Evolutionary conservation across 2,888 invertebrate genomes (phyloP), one percentile per base, ranked within the genome.

Genomic region (Coecobrya sp.): DNA sequence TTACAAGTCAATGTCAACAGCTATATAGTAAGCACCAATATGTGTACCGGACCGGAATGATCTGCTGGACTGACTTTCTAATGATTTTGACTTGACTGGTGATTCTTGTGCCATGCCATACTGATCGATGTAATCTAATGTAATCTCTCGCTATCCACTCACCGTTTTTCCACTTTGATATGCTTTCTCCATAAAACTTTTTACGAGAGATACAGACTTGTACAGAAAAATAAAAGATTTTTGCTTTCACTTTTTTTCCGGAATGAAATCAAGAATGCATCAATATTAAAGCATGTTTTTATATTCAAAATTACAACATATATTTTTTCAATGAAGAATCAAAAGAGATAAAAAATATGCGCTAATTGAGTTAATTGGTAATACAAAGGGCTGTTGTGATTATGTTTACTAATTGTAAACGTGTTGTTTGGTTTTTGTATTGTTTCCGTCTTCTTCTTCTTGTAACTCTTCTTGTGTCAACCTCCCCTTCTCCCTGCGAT

Each of bases 371-470:
- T 36, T 36, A 36, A 36, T n/a, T n/a, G n/a, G n/a, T n/a, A 36
- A 59, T 73, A 13, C 36, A 13, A 19, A 2, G 19, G 52, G 30
- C 42, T 45, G 84, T 25, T 65, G 2, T 65, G 25, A 25, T 65
- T 4, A 68, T 68, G 68, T 36, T 36, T 73, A 30, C 76, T 91
- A 93, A 91, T 82, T 86, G 59, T 86, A 45, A 90, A 88, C 90
- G 90, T 93, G 90, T 93, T 93, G 92, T 92, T 93, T 93, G 93
- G 92, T 93, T 93, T 92, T 92, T 92, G 89, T 91, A 52, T 36
- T 86, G 70, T 59, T 86, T 52, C 7, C 36, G 36, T 36, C 36
- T 7, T 36, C 36, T 36, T 93, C 88, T 82, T 86, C 65, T 45
- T 89, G 62, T 81, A 11, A n/a, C 45, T 82, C 73, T 45, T 52